Percentiles rank a stretch among this genome's conserved stretches.
phyloP scores from a whole-genome alignment of 2,113 vertebrate genomes.

The Melierax canorus region DNA sequence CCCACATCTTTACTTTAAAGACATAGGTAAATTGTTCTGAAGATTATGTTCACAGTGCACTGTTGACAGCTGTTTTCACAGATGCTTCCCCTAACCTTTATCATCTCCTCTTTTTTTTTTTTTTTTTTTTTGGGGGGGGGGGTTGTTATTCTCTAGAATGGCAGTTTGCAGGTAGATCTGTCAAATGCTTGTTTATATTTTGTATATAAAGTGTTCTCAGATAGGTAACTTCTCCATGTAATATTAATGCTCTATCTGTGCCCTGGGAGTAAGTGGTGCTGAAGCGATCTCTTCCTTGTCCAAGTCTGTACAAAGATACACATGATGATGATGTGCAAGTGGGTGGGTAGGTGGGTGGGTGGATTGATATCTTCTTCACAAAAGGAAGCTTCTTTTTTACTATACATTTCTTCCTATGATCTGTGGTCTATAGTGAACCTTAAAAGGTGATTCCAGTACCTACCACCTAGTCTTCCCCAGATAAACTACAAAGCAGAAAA shows the following conservation, averaged over 20 bases:
- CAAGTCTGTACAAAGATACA: not conserved
- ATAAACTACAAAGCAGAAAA: not conserved
- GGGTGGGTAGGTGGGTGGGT: not conserved
- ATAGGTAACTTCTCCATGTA: fast-evolving
- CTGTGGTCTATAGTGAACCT: not conserved
- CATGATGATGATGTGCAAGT: fast-evolving
- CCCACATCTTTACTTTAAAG: not conserved
- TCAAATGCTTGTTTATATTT: not conserved
- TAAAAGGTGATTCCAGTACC: not conserved
- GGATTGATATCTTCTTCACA: not conserved
- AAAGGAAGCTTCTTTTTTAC: not conserved
- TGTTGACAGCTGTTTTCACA: not conserved
- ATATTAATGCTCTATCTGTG: not conserved
- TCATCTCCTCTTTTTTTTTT: not conserved
- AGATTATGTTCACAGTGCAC: not conserved
- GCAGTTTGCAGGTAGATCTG: not conserved
- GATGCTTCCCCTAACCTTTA: not conserved
- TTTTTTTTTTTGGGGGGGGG: too few relatives aligned
- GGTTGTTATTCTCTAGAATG: not conserved
- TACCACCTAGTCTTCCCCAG: not conserved
- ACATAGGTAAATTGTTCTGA: not conserved
- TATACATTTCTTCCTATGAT: not conserved
- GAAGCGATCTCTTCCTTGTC: not conserved
- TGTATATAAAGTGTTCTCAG: not conserved
- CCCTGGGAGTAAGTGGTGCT: not conserved